Evolutionary conservation across 2,888 invertebrate genomes (phyloP).

Genomic region (Eurytoma californica): DNA sequence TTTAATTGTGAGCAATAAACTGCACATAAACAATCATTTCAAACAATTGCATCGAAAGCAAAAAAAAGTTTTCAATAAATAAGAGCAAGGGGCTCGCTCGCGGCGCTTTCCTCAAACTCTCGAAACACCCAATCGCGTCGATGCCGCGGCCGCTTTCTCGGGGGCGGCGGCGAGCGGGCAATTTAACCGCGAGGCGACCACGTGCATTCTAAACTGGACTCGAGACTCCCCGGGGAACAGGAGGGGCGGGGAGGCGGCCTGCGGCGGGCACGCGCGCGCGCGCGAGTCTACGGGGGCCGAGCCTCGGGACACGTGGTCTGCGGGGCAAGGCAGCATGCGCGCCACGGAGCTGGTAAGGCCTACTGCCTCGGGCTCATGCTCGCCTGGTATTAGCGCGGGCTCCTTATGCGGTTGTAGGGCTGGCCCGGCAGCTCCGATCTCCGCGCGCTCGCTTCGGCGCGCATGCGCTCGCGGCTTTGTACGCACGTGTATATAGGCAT

Average conservation of each 20-base stretch:
- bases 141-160: not conserved
- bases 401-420: conserved; percentile 74
- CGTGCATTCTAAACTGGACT: conserved; percentile 74
- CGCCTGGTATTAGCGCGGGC: conserved; percentile 72
- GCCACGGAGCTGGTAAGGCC: conserved; percentile 12
- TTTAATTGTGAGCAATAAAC: no score
- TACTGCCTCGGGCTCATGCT: conserved; percentile 56
- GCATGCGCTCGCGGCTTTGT: conserved; percentile 31
- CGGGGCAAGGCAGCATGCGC: conserved; percentile 56
- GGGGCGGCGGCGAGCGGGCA: conserved; percentile 7
- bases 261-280: not conserved
- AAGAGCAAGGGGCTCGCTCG: no score
- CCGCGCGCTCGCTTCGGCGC: not conserved
- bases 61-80: no score
- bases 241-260: conserved; percentile 42
- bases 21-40: no score
- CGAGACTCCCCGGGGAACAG: conserved; percentile 62
- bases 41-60: no score
- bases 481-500: not conserved
- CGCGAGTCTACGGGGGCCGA: conserved; percentile 20
- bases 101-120: no score
- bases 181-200: conserved; percentile 63
- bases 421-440: conserved; percentile 56
- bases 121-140: no score
- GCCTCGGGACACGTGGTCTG: conserved; percentile 68